Evolutionary conservation across 35 echinoderm and acorn worm species (phyloP), one percentile per base, ranked within the genome.

Genomic region (Patiria miniata): DNA sequence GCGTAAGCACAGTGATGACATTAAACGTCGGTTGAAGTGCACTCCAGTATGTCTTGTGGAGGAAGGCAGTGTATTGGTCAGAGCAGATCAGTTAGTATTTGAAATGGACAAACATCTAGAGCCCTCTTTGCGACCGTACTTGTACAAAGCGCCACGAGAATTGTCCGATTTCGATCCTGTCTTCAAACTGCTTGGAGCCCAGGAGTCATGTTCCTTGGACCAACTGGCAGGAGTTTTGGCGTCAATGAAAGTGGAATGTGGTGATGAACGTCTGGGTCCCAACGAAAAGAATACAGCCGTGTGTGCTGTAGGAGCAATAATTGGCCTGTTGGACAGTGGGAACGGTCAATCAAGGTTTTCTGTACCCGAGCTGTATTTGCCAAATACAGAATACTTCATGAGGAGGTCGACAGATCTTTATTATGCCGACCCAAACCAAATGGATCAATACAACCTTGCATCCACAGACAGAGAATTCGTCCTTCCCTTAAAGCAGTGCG

Each of bases 21-120:
- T 84, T 4, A 1, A 61, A 52, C 82, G 54, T 19, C 53, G 53
- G 33, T 36, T 84, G 19, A 12, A 57, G 51, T 12, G 22, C 53
- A 84, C 55, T 59, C 51, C 82, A 29, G 1, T 84, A 54, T 84
- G 82, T 14, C 53, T 58, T 10, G 82, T 84, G n/a, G 82, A 84
- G 34, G 36, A 51, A 7, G 53, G 82, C 34, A 14, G 33, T 19
- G 32, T 84, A 12, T 53, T 84, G 1, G 53, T 84, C 30, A 60
- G 51, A 23, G 82, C 82, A 38, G 57, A 51, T 40, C 28, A 61
- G 37, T 33, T 84, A 22, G 36, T 84, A 10, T 84, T 84, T 38
- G 8, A 84, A 16, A 84, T 84, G 29, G 53, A 58, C 7, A 30
- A 58, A 34, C 51, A 38, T 0, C 28, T 36, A 59, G 52, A n/a